Conservation (phyloP, 2,113 vertebrate species). For the Myotis davidii region DNA sequence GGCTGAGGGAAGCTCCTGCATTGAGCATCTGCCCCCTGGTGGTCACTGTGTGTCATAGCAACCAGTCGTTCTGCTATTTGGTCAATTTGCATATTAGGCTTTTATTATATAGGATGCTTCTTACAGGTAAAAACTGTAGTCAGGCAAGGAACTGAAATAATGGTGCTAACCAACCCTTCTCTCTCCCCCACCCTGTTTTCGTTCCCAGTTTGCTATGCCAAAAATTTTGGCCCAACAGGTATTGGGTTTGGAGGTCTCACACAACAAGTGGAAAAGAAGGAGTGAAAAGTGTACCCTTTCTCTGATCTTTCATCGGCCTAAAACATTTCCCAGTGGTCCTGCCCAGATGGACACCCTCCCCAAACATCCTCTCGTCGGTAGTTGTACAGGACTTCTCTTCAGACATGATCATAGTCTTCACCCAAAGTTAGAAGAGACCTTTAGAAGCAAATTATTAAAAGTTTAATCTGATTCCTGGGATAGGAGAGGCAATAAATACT, state of each 20-base stretch:
- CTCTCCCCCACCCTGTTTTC: slow-evolving; percentile 7
- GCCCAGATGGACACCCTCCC: background rate
- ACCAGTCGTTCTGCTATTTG: no score
- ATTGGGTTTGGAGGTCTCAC: slow-evolving; percentile 95
- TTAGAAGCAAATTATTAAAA: slow-evolving; percentile 44
- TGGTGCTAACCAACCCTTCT: background rate
- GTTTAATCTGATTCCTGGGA: slow-evolving; percentile 20
- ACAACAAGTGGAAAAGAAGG: slow-evolving; percentile 90
- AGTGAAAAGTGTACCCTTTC: slow-evolving; percentile 66
- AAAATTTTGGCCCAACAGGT: slow-evolving; percentile 97
- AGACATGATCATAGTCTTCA: background rate
- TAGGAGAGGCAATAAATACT: slow-evolving; percentile 50
- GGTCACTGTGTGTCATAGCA: no score
- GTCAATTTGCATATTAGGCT: no score
- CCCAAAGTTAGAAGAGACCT: slow-evolving; percentile 51
- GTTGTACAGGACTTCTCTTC: background rate
- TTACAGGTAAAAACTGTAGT: background rate
- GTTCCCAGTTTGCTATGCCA: slow-evolving; percentile 94
- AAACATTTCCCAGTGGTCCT: background rate
- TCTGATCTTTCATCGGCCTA: background rate
- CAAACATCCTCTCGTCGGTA: background rate
- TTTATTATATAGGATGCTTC: background rate
- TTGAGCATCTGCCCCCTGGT: no score
- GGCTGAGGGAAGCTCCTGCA: no score
- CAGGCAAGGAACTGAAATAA: background rate